A percentile compares a stretch with the other conserved stretches of the same genome.
phyloP scores from a whole-genome alignment of 1,140 invertebrate species.

The Cepaea nemoralis region DNA sequence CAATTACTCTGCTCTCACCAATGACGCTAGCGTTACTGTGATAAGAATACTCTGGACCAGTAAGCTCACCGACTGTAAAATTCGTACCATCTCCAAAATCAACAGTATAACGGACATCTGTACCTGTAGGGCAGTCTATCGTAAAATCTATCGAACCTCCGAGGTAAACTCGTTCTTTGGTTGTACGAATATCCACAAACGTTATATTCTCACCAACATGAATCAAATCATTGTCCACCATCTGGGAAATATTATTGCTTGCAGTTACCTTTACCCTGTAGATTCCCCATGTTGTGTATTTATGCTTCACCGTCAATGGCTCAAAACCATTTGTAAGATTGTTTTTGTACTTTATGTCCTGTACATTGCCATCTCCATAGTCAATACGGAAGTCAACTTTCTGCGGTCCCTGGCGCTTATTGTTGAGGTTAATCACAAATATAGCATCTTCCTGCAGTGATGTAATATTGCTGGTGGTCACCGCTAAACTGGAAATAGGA shows the following conservation, averaged over 20 bases:
- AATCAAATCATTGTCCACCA: constrained; percentile 44
- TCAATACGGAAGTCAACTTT: constrained; percentile 52
- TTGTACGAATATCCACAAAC: constrained; percentile 60
- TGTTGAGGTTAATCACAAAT: constrained; percentile 56
- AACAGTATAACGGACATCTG: constrained; percentile 59
- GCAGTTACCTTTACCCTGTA: constrained; percentile 62
- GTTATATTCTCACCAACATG: constrained; percentile 69
- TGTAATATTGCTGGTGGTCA: constrained; percentile 53
- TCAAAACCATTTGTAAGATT: constrained; percentile 41
- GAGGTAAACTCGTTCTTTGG: constrained; percentile 48
- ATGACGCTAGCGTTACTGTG: constrained; percentile 24
- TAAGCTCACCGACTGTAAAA: constrained; percentile 45
- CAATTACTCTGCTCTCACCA: constrained; percentile 42
- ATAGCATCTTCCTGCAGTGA: constrained; percentile 48
- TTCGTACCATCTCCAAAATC: constrained; percentile 61
- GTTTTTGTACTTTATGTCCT: constrained; percentile 44
- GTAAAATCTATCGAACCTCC: constrained; percentile 48
- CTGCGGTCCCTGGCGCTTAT: constrained; percentile 45
- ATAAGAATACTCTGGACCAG: not conserved
- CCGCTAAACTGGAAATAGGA: constrained; percentile 48
- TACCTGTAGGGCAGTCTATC: constrained; percentile 59
- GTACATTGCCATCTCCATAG: constrained; percentile 52
- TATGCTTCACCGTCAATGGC: constrained; percentile 50
- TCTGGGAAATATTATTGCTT: constrained; percentile 57
- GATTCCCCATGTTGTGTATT: constrained; percentile 64